A percentile compares a stretch with the other conserved stretches of the same genome.
phyloP scores from a whole-genome alignment of 1,140 invertebrate genomes.

The Solen grandis region DNA sequence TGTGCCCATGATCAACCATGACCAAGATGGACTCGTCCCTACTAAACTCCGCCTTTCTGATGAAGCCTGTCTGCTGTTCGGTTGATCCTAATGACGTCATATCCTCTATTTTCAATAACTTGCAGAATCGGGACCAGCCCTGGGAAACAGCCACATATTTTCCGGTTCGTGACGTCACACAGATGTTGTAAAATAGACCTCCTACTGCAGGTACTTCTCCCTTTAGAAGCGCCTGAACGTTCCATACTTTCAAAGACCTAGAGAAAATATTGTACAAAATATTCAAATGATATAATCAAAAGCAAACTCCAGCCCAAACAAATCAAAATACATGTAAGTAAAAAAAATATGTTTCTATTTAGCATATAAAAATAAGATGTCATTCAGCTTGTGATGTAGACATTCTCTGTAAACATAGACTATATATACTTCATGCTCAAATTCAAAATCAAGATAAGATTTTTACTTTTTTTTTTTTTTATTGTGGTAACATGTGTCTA shows the following conservation, averaged over 20 bases:
- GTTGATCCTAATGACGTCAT: neutral
- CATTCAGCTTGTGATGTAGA: neutral
- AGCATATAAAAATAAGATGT: neutral
- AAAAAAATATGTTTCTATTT: neutral
- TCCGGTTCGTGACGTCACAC: constrained; percentile 10
- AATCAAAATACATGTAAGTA: neutral
- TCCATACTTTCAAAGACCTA: constrained; percentile 44
- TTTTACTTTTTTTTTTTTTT: too few species aligned
- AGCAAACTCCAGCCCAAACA: neutral
- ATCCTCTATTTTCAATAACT: neutral
- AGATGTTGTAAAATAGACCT: constrained; percentile 12
- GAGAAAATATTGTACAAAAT: neutral
- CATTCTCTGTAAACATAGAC: neutral
- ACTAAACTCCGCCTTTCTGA: constrained; percentile 1
- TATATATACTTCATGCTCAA: neutral
- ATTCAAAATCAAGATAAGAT: too few species aligned
- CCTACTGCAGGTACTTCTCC: constrained; percentile 27
- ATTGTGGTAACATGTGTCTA: too few species aligned
- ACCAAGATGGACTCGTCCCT: neutral
- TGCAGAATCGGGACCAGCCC: constrained; percentile 24
- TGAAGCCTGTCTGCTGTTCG: constrained; percentile 1
- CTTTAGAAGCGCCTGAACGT: constrained; percentile 11
- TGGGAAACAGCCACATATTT: constrained; percentile 22
- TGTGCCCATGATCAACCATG: constrained; percentile 39
- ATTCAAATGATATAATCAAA: neutral